Conservation (phyloP, 2,888 invertebrate genomes). For the Petrophora chlorosata region DNA sequence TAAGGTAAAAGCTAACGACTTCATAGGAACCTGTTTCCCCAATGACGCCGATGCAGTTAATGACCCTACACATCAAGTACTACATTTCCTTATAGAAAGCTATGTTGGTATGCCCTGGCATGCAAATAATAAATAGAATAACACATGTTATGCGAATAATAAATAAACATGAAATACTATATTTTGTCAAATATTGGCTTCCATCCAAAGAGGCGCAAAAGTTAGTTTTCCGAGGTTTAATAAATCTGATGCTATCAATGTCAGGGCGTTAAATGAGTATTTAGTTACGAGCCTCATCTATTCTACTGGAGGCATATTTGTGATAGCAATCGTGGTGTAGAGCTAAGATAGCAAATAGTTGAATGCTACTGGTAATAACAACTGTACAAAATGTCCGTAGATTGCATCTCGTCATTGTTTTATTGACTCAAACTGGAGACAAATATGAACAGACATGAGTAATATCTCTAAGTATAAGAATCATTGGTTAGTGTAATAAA, state of each 20-base stretch:
- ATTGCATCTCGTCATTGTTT: slow-evolving; percentile 11
- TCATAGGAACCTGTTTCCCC: slow-evolving; percentile 13
- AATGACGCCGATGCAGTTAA: slow-evolving; percentile 16
- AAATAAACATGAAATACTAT: slow-evolving; percentile 37
- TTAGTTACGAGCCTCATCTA: slow-evolving; percentile 17
- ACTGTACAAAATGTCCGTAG: slow-evolving; percentile 5
- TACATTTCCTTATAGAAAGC: slow-evolving; percentile 13
- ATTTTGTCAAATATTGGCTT: slow-evolving; percentile 44
- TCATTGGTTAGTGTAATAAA: slow-evolving; percentile 2
- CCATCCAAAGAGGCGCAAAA: slow-evolving; percentile 36
- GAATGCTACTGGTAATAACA: slow-evolving; percentile 13
- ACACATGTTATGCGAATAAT: no score
- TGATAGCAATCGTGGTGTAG: slow-evolving; percentile 17
- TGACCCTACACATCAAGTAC: slow-evolving; percentile 7
- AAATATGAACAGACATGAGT: slow-evolving; percentile 4
- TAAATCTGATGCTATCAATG: slow-evolving; percentile 12
- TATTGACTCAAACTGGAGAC: slow-evolving; percentile 5
- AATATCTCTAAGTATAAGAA: background rate
- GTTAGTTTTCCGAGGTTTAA: slow-evolving; percentile 16
- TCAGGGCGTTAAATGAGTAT: slow-evolving; percentile 15
- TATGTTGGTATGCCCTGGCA: slow-evolving; percentile 24
- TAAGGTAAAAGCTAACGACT: slow-evolving; percentile 15
- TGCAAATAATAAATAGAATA: no score
- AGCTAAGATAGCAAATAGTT: slow-evolving; percentile 19
- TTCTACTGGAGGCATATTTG: slow-evolving; percentile 15